Conservation (phyloP, 2,888 invertebrate genomes). For the Plagodis dolabraria region DNA sequence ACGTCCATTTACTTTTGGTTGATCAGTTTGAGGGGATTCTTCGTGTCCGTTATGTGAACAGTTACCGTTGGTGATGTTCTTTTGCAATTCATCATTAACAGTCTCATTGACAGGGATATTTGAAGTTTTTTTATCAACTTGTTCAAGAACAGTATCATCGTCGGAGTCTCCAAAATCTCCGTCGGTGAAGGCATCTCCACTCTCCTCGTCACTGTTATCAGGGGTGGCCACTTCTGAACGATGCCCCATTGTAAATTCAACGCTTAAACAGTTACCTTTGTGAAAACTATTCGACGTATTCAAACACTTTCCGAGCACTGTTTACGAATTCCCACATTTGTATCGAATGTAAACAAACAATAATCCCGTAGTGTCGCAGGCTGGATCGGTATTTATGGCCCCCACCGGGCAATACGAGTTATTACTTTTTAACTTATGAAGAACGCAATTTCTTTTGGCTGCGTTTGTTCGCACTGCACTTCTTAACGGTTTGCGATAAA, state of each 20-base stretch:
- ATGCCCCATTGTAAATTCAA: constrained; percentile 65
- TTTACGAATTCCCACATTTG: constrained; percentile 63
- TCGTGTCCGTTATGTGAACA: constrained; percentile 40
- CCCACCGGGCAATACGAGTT: constrained; percentile 10
- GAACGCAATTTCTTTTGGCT: background rate
- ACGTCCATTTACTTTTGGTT: constrained; percentile 52
- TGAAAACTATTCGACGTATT: constrained; percentile 55
- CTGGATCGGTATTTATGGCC: constrained; percentile 47
- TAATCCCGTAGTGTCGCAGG: constrained; percentile 41
- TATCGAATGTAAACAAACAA: constrained; percentile 51
- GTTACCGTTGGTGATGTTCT: constrained; percentile 45
- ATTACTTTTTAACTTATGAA: background rate
- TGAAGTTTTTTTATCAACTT: constrained; percentile 40
- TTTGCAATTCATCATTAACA: constrained; percentile 59
- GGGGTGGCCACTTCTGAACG: constrained; percentile 65
- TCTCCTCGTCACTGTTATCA: constrained; percentile 74
- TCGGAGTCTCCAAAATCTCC: constrained; percentile 77
- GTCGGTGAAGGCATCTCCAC: constrained; percentile 77
- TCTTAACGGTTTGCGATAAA: constrained; percentile 57
- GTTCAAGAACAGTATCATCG: constrained; percentile 61
- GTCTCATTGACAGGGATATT: constrained; percentile 68
- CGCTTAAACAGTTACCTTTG: constrained; percentile 46
- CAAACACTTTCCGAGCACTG: constrained; percentile 52
- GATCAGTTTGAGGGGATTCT: constrained; percentile 27
- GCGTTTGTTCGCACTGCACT: constrained; percentile 55